Percentiles rank a stretch among this genome's conserved stretches.
Evolutionary conservation across 2,797 vertebrate species (phyloP).

Genomic region (Sebastes vulpes): DNA sequence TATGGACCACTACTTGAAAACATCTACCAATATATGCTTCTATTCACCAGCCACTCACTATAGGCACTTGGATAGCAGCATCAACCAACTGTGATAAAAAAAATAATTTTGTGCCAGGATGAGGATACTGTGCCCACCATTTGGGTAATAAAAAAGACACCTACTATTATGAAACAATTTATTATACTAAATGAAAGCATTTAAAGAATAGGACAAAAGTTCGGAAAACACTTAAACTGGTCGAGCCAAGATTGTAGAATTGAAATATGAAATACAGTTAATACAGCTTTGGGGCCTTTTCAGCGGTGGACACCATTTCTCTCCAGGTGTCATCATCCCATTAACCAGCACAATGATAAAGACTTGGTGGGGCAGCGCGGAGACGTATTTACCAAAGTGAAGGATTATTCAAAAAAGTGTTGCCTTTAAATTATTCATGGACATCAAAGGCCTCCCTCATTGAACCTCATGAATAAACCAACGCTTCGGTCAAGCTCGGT

Average conservation of each 20-base stretch:
- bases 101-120: slow-evolving; percentile 35
- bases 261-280: not conserved
- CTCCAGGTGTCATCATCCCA: slow-evolving; percentile 9
- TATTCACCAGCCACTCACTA: not conserved
- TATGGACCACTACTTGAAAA: not conserved
- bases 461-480: slow-evolving; percentile 84
- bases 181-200: not conserved
- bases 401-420: slow-evolving; percentile 66
- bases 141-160: slow-evolving; percentile 42
- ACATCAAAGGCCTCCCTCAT: slow-evolving; percentile 79
- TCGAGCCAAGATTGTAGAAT: not conserved
- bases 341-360: not conserved
- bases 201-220: slow-evolving; percentile 7
- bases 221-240: not conserved
- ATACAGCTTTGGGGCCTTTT: not conserved
- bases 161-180: slow-evolving; percentile 1
- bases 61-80: slow-evolving; percentile 18
- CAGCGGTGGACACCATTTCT: not conserved
- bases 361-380: not conserved
- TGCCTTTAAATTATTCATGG: slow-evolving; percentile 78
- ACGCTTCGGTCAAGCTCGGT: slow-evolving; percentile 62
- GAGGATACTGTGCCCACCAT: slow-evolving; percentile 27
- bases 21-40: not conserved
- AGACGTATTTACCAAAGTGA: slow-evolving; percentile 65
- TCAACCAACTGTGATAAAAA: slow-evolving; percentile 35